phyloP scores from a whole-genome alignment of 2,797 vertebrate genomes.

The Crenuchus spilurus region DNA sequence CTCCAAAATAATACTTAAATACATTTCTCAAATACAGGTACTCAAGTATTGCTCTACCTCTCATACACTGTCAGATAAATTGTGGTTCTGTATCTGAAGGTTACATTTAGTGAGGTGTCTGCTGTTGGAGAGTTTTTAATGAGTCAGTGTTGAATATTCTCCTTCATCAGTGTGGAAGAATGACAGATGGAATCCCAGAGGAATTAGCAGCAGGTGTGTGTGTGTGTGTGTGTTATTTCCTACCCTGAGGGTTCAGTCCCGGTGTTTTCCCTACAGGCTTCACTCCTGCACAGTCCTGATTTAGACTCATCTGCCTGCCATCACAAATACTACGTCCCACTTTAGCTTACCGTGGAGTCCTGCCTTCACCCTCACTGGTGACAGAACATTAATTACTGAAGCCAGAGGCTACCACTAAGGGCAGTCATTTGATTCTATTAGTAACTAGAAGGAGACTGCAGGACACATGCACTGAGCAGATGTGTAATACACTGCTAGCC shows the following conservation, averaged over 20 bases:
- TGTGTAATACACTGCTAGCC: too few relatives aligned
- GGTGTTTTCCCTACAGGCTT: conserved; percentile 19
- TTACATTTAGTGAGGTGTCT: background rate
- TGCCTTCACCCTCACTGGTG: background rate
- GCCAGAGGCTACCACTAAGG: background rate
- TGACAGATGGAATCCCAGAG: conserved; percentile 34
- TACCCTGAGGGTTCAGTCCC: conserved; percentile 10
- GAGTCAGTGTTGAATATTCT: conserved; percentile 46
- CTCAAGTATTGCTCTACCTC: too few relatives aligned
- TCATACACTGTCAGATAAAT: too few relatives aligned
- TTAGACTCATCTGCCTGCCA: conserved; percentile 26
- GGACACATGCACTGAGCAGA: too few relatives aligned
- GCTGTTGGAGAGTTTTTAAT: conserved; percentile 28
- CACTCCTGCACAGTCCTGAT: conserved; percentile 15
- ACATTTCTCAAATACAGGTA: too few relatives aligned
- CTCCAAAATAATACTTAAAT: too few relatives aligned
- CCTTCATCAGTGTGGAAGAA: conserved; percentile 31
- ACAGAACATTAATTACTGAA: conserved; percentile 4
- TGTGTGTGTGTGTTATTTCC: conserved; percentile 23
- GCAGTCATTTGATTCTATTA: background rate
- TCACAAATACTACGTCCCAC: conserved; percentile 14
- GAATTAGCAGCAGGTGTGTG: conserved; percentile 21
- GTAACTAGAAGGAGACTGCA: too few relatives aligned
- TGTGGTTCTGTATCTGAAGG: background rate
- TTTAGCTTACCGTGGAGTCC: background rate